These are phyloP conservation scores for Bathynomus jamesi DNA, from an alignment of 1,140 invertebrate genomes.

Conservation along the genomic window DNA sequence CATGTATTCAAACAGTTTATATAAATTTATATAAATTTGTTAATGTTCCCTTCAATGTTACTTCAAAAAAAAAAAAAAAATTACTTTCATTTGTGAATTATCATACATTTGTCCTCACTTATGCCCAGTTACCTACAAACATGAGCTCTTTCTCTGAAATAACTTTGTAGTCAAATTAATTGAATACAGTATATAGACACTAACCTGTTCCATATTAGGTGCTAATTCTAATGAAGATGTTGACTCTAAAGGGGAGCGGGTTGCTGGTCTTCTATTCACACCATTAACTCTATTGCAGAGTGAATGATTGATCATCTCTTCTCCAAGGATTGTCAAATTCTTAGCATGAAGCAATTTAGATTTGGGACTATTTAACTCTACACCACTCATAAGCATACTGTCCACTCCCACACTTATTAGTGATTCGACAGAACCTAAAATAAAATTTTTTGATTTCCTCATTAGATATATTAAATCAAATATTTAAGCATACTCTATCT, in stretches of 20 bases:
- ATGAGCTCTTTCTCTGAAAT: too few relatives aligned
- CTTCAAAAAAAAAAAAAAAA: too few relatives aligned
- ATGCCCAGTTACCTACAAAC: too few relatives aligned
- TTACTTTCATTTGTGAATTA: too few relatives aligned
- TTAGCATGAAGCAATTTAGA: neutral
- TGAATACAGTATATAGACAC: neutral
- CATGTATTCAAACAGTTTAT: too few relatives aligned
- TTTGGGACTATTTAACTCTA: neutral
- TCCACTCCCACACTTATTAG: neutral
- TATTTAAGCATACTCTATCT: too few relatives aligned
- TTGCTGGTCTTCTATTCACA: constrained; percentile 27
- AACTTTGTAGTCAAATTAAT: neutral
- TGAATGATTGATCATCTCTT: neutral
- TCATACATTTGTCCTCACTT: too few relatives aligned
- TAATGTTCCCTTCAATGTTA: too few relatives aligned
- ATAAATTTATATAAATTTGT: too few relatives aligned
- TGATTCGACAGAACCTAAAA: neutral
- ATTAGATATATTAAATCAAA: too few relatives aligned
- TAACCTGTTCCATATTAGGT: constrained; percentile 36
- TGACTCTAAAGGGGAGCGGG: constrained; percentile 32
- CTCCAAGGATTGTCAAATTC: neutral
- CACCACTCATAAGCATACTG: neutral
- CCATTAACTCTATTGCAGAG: constrained; percentile 20
- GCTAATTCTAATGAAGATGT: constrained; percentile 34
- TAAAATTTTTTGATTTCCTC: too few relatives aligned